A percentile compares a stretch with the other conserved stretches of the same genome.
These are phyloP conservation scores for Celastrina argiolus DNA, from an alignment of 2,888 invertebrate genomes.

Conservation along the genomic window DNA sequence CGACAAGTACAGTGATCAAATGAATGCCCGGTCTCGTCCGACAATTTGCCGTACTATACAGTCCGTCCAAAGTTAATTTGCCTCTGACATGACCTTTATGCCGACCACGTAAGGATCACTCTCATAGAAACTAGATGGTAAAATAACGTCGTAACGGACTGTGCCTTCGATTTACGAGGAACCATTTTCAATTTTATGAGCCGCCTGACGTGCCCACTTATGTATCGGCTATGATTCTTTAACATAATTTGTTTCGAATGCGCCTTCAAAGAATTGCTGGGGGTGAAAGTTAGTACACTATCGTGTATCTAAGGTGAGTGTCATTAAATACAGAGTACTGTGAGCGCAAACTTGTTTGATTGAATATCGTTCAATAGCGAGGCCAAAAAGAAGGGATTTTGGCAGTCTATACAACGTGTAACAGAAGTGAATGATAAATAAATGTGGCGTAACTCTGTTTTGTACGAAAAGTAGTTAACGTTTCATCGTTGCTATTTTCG, in stretches of 20 bases:
- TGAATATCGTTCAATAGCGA: neutral
- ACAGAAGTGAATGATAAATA: too few species aligned
- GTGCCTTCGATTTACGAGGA: constrained; percentile 65
- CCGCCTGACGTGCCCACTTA: constrained; percentile 54
- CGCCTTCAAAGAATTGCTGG: constrained; percentile 38
- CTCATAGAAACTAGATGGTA: too few species aligned
- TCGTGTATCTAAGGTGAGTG: neutral
- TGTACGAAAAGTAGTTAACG: too few species aligned
- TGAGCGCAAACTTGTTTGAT: neutral
- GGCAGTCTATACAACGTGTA: too few species aligned
- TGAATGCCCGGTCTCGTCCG: constrained; percentile 59
- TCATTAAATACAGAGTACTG: constrained; percentile 8
- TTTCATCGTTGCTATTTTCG: too few species aligned
- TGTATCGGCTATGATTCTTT: constrained; percentile 46
- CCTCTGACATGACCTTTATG: too few species aligned
- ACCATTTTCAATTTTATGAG: constrained; percentile 66
- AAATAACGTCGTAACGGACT: too few species aligned
- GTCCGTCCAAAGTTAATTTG: too few species aligned
- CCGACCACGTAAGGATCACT: too few species aligned
- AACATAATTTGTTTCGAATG: constrained; percentile 27
- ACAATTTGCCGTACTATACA: constrained; percentile 63
- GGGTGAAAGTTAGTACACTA: constrained; percentile 19
- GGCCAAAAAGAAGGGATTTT: too few species aligned
- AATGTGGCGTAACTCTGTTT: too few species aligned
- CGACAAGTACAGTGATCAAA: constrained; percentile 48